Conservation (phyloP, 2,113 vertebrate genomes). For the Centropristis striata region DNA sequence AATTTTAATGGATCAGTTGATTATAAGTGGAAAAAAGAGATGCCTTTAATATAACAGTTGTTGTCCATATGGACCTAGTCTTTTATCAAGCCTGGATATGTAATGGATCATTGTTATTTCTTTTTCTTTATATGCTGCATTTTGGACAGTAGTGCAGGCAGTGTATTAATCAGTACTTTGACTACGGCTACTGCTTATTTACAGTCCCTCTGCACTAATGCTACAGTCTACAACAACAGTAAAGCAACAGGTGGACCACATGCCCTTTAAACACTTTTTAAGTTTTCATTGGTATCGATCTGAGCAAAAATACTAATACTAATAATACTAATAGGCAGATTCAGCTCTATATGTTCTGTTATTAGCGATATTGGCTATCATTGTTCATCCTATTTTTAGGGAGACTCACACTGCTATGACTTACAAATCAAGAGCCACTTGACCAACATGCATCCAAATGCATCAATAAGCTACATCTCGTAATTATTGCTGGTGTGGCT, state of each 20-base stretch:
- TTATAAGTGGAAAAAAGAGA: slow-evolving; percentile 38
- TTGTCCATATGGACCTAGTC: slow-evolving; percentile 35
- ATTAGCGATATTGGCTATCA: neutral
- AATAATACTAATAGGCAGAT: neutral
- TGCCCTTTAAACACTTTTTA: no score
- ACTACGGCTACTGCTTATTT: no score
- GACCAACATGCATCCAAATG: no score
- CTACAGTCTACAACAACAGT: no score
- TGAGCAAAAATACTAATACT: neutral
- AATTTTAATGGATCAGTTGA: slow-evolving; percentile 74
- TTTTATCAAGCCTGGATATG: slow-evolving; percentile 44
- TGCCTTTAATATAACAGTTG: slow-evolving; percentile 51
- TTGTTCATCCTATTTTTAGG: neutral
- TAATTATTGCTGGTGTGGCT: no score
- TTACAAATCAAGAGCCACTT: neutral
- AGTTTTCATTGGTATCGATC: neutral
- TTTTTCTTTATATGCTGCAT: neutral
- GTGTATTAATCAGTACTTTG: neutral
- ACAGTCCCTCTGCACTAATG: no score
- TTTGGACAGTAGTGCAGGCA: neutral
- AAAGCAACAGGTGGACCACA: no score
- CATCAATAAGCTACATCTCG: no score
- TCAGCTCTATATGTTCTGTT: neutral
- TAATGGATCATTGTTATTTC: slow-evolving; percentile 7
- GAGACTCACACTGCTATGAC: neutral